These are phyloP conservation scores for Koerneria pararmatus DNA, from an alignment of 2,888 invertebrate species.

Conservation along the genomic window DNA sequence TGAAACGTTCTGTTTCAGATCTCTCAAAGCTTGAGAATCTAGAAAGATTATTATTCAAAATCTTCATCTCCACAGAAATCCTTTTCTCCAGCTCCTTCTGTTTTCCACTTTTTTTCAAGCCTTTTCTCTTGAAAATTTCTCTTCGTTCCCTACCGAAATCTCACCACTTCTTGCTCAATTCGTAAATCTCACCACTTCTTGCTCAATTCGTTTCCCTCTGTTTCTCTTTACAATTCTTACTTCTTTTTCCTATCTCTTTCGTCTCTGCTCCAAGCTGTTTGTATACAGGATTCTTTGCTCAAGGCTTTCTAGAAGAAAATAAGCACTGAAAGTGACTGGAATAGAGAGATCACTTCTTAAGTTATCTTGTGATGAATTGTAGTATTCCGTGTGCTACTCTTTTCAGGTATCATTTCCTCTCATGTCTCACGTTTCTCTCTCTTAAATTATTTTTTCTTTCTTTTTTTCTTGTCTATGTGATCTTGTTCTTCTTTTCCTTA, in stretches of 20 bases:
- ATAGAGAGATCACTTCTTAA: neutral
- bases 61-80: too few relatives aligned
- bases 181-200: neutral
- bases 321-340: slow-evolving; percentile 5
- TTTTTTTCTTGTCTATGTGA: neutral
- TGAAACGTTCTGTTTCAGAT: too few relatives aligned
- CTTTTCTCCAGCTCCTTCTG: too few relatives aligned
- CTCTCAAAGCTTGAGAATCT: too few relatives aligned
- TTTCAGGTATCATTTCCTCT: neutral
- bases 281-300: too few relatives aligned
- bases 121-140: neutral
- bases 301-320: too few relatives aligned
- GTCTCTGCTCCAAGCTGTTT: too few relatives aligned
- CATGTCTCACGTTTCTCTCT: neutral
- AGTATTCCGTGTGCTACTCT: too few relatives aligned
- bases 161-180: neutral
- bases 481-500: slow-evolving; percentile 2
- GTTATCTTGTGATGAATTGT: too few relatives aligned
- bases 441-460: neutral
- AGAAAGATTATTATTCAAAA: too few relatives aligned
- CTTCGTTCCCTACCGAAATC: too few relatives aligned
- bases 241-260: slow-evolving; percentile 9
- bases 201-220: slow-evolving; percentile 9
- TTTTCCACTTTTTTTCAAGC: neutral
- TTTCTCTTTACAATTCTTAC: neutral